Evolutionary conservation across 2,113 vertebrate species (phyloP).

Genomic region (Melozone crissalis): DNA sequence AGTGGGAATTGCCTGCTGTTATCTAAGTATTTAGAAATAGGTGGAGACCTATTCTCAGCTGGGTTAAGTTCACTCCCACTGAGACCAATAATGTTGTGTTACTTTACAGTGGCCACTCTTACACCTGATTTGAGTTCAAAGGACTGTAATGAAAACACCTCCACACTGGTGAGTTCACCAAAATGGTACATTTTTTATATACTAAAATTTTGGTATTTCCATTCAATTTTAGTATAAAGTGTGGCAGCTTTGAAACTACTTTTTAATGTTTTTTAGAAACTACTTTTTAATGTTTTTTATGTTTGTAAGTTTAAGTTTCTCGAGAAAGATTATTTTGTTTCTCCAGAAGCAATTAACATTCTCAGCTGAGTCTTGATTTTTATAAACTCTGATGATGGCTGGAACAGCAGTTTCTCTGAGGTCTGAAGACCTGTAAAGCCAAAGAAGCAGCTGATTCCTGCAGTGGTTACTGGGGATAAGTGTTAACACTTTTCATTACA

Average conservation of each 20-base stretch:
- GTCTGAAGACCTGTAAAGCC: neutral
- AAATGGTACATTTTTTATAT: neutral
- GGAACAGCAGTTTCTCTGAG: neutral
- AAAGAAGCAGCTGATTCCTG: neutral
- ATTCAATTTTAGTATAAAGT: neutral
- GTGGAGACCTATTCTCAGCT: neutral
- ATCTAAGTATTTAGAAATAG: neutral
- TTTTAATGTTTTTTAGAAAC: neutral
- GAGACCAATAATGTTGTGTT: neutral
- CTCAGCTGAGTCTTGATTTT: neutral
- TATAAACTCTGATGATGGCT: neutral
- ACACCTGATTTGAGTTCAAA: neutral
- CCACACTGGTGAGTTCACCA: neutral
- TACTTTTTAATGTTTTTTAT: neutral
- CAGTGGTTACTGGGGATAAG: neutral
- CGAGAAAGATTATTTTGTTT: neutral
- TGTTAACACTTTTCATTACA: neutral
- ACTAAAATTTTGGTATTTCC: neutral
- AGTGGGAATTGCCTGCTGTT: neutral
- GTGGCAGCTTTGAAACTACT: neutral
- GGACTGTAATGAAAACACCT: neutral
- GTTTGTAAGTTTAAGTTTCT: neutral
- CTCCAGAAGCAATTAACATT: neutral
- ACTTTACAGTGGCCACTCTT: neutral
- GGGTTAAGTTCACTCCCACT: neutral